These are phyloP conservation scores for Sebastes schlegelii DNA, from an alignment of 2,113 vertebrate genomes.

Conservation along the genomic window DNA sequence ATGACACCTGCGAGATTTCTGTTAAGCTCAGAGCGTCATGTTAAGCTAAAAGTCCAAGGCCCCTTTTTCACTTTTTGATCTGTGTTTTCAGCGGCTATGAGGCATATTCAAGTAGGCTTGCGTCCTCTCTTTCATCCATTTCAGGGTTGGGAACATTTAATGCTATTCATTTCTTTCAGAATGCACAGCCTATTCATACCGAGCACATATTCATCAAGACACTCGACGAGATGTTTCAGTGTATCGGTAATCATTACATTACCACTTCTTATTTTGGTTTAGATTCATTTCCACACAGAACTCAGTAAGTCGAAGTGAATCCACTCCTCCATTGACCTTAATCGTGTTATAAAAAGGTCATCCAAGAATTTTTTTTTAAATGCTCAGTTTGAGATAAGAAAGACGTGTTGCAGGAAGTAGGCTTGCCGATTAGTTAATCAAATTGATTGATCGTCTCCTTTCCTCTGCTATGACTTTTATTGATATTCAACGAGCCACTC, in stretches of 20 bases:
- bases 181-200: constrained; percentile 12
- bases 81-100: constrained; percentile 5
- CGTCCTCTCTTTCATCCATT: constrained; percentile 17
- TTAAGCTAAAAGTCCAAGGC: constrained; percentile 13
- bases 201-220: constrained; percentile 8
- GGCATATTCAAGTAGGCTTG: not conserved
- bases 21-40: constrained; percentile 24
- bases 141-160: constrained; percentile 35
- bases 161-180: constrained; percentile 32
- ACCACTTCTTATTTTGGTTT: not conserved
- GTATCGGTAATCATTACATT: not conserved
- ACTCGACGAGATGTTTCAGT: not conserved
- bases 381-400: not conserved
- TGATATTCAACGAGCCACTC: constrained; percentile 23
- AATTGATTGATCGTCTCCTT: constrained; percentile 16
- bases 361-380: not conserved
- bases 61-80: constrained; percentile 3
- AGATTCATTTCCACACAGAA: constrained; percentile 8
- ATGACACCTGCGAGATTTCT: constrained; percentile 33
- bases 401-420: not conserved
- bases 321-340: not conserved
- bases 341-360: not conserved
- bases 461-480: constrained; percentile 16
- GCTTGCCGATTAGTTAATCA: constrained; percentile 29
- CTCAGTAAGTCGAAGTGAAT: not conserved